Conservation (phyloP, 2,797 vertebrate genomes). For the Micropoecilia bifurca region DNA sequence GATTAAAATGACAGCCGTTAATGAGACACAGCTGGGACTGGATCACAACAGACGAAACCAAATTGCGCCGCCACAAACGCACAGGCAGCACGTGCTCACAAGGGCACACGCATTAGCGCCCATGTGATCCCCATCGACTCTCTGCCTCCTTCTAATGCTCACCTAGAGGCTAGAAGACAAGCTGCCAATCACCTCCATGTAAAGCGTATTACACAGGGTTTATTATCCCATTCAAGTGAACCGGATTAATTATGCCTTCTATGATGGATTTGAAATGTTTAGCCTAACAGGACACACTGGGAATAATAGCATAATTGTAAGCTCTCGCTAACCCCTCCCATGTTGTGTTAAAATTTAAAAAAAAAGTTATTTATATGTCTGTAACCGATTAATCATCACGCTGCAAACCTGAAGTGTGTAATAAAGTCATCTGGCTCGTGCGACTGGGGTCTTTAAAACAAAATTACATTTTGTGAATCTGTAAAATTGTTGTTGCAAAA, state of each 20-base stretch:
- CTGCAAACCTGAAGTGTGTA: slow-evolving; percentile 17
- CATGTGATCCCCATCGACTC: slow-evolving; percentile 36
- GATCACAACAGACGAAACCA: slow-evolving; percentile 70
- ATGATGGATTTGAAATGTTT: slow-evolving; percentile 69
- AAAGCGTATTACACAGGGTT: slow-evolving; percentile 63
- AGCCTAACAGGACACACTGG: slow-evolving; percentile 61
- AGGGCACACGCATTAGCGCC: slow-evolving; percentile 43
- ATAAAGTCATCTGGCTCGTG: not conserved
- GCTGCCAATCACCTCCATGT: slow-evolving; percentile 63
- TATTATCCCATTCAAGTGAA: slow-evolving; percentile 67
- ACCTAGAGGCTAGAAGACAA: slow-evolving; percentile 55
- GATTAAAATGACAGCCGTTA: slow-evolving; percentile 82
- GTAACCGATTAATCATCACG: slow-evolving; percentile 28
- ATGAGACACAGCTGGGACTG: slow-evolving; percentile 81
- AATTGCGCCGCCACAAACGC: slow-evolving; percentile 36
- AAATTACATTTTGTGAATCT: not conserved
- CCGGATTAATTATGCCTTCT: slow-evolving; percentile 69
- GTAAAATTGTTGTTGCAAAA: not conserved
- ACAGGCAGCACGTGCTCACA: slow-evolving; percentile 48
- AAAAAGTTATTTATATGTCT: slow-evolving; percentile 25
- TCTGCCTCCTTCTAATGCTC: slow-evolving; percentile 33
- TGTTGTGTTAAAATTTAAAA: slow-evolving; percentile 7
- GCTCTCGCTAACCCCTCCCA: slow-evolving; percentile 33
- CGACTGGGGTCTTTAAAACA: not conserved
- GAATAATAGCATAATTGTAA: slow-evolving; percentile 66